phyloP scores from a whole-genome alignment of 2,797 vertebrate species.

The Acridotheres tristis region DNA sequence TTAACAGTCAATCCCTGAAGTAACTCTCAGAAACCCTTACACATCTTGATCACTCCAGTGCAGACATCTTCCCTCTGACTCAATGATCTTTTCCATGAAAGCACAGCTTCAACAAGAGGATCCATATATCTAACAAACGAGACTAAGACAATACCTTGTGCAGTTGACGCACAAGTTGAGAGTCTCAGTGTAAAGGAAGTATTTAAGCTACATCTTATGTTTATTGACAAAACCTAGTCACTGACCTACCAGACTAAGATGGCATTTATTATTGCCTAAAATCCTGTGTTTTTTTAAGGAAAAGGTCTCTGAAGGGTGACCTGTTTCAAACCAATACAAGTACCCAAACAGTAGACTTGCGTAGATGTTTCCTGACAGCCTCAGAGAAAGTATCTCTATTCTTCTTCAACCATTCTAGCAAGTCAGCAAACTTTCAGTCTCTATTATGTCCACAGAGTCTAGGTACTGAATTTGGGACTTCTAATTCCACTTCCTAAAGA shows the following conservation, averaged over 20 bases:
- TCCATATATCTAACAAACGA: neutral
- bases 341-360: neutral
- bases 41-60: neutral
- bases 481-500: neutral
- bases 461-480: neutral
- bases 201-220: neutral
- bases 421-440: neutral
- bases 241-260: neutral
- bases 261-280: neutral
- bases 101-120: neutral
- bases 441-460: neutral
- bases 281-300: accelerated
- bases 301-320: neutral
- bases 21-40: neutral
- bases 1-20: neutral
- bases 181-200: neutral
- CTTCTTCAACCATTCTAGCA: neutral
- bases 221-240: neutral
- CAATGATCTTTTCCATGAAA: neutral
- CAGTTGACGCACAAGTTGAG: neutral
- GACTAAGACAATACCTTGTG: neutral
- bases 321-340: neutral
- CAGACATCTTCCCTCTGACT: neutral
- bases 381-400: neutral
- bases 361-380: neutral